Percentiles rank a stretch among this genome's conserved stretches.
Evolutionary conservation across 2,888 invertebrate species (phyloP).

Genomic region (Lithophane socia): DNA sequence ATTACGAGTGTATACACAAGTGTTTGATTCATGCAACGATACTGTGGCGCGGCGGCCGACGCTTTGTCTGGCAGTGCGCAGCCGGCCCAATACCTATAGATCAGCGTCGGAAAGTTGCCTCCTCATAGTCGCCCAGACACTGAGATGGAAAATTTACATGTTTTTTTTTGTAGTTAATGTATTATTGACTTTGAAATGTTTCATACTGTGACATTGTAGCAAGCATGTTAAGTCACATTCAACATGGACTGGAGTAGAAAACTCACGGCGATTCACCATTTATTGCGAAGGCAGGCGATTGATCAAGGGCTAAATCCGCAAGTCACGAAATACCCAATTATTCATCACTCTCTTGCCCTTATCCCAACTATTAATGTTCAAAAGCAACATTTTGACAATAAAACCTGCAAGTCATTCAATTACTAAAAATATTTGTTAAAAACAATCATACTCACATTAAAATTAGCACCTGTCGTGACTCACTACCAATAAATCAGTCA

Average conservation of each 20-base stretch:
- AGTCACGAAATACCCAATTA: conserved; percentile 1
- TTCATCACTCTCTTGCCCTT: too few species aligned
- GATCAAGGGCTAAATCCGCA: background rate
- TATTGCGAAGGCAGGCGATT: background rate
- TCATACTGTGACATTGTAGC: too few species aligned
- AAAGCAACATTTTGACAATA: background rate
- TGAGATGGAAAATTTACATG: conserved; percentile 41
- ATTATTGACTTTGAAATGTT: too few species aligned
- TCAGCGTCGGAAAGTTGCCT: conserved; percentile 66
- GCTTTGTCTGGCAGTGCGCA: conserved; percentile 76
- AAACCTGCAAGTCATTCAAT: background rate
- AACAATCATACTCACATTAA: background rate
- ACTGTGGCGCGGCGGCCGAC: conserved; percentile 71
- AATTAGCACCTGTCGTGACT: conserved; percentile 6
- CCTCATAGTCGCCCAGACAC: conserved; percentile 65
- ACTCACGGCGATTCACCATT: background rate
- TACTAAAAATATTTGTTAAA: background rate
- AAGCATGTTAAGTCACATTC: too few species aligned
- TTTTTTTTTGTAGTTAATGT: background rate
- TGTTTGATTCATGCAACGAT: conserved; percentile 71
- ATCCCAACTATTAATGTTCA: background rate
- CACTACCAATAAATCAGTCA: background rate
- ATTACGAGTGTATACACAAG: conserved; percentile 59
- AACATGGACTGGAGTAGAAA: background rate
- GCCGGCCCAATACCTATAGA: conserved; percentile 66